Conservation (phyloP, 2,797 vertebrate species). For the Eidolon dupreanum region DNA sequence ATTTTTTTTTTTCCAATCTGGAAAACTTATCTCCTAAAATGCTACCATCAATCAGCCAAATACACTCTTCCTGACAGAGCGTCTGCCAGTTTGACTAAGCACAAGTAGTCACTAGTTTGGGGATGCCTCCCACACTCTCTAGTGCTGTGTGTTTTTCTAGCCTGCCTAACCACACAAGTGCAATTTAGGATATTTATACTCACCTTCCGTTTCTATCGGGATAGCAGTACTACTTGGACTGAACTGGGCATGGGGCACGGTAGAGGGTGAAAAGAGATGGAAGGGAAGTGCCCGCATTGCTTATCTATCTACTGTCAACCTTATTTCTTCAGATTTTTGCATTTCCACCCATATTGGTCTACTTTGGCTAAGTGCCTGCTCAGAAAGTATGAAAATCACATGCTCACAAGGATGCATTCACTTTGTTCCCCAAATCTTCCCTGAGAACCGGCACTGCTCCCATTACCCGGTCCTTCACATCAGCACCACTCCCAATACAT, state of each 20-base stretch:
- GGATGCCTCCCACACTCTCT: conserved; percentile 80
- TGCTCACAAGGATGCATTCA: conserved; percentile 44
- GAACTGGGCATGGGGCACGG: background rate
- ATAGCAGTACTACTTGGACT: conserved; percentile 61
- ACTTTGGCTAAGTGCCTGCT: conserved; percentile 57
- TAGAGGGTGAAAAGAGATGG: background rate
- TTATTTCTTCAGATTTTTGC: conserved; percentile 54
- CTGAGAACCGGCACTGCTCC: conserved; percentile 35
- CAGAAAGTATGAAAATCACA: conserved; percentile 64
- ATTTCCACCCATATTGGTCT: conserved; percentile 62
- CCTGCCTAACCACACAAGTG: conserved; percentile 66
- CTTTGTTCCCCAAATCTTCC: conserved; percentile 53
- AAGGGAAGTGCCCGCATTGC: background rate
- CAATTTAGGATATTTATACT: conserved; percentile 79
- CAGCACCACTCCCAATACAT: conserved; percentile 12
- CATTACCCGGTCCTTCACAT: conserved; percentile 71
- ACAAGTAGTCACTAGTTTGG: conserved; percentile 85
- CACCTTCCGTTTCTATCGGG: conserved; percentile 60
- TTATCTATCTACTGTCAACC: conserved; percentile 59
- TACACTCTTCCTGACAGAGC: conserved; percentile 79
- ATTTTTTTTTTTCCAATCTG: conserved; percentile 75
- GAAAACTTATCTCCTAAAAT: conserved; percentile 82
- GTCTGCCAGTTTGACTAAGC: conserved; percentile 81
- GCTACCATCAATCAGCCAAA: conserved; percentile 83
- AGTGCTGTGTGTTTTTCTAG: conserved; percentile 70